phyloP scores from a whole-genome alignment of 2,888 invertebrate species.

The Rotaria socialis region DNA sequence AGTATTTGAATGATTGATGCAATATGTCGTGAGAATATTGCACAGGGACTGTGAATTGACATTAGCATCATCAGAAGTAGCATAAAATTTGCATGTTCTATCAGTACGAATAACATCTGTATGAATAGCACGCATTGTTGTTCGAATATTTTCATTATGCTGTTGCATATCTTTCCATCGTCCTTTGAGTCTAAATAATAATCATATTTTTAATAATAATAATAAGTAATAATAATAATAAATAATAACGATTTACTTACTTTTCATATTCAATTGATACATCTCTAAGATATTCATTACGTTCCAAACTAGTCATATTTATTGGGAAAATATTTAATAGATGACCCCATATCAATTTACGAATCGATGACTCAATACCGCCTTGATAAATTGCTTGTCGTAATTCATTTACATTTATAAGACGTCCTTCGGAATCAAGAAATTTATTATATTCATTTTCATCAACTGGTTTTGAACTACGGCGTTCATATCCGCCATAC shows the following conservation, averaged over 20 bases:
- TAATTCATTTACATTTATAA: constrained; percentile 36
- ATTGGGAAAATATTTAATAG: constrained; percentile 84
- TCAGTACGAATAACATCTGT: constrained; percentile 93
- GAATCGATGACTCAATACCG: constrained; percentile 82
- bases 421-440: constrained; percentile 42
- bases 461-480: neutral
- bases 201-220: neutral
- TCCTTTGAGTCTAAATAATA: neutral
- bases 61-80: constrained; percentile 73
- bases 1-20: constrained; percentile 85
- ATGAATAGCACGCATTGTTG: constrained; percentile 87
- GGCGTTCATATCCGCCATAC: constrained; percentile 19
- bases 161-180: neutral
- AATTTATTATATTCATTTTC: constrained; percentile 26
- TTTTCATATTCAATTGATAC: constrained; percentile 15
- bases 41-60: constrained; percentile 86
- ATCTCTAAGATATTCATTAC: constrained; percentile 68
- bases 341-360: constrained; percentile 87
- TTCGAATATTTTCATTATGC: constrained; percentile 54
- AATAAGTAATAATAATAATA: neutral
- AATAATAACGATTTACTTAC: neutral
- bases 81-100: constrained; percentile 80
- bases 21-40: constrained; percentile 90
- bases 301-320: constrained; percentile 78
- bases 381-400: constrained; percentile 44